phyloP scores from a whole-genome alignment of 2,797 vertebrate genomes.

The Enteromius treurensis region DNA sequence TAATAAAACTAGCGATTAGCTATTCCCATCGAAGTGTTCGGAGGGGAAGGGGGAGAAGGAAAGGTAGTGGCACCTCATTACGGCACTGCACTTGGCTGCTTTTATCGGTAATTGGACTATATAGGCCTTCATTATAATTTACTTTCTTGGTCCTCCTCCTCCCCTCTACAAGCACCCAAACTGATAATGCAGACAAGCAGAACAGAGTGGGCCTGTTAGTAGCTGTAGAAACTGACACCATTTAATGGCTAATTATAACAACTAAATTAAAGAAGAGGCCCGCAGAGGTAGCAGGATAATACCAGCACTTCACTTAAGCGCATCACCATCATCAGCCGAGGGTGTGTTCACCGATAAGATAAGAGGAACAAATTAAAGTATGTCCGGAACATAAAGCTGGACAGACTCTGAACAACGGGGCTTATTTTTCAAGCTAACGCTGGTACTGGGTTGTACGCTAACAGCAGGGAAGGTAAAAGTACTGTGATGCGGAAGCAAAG shows the following conservation, averaged over 20 bases:
- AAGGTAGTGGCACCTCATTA: slow-evolving; percentile 99
- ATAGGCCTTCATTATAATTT: slow-evolving; percentile 99
- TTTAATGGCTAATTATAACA: slow-evolving; percentile 99
- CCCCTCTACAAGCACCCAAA: slow-evolving; percentile 80
- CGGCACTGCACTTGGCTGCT: slow-evolving; percentile 94
- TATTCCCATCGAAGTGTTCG: slow-evolving; percentile 91
- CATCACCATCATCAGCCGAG: slow-evolving; percentile 81
- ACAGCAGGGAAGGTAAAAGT: slow-evolving; percentile 9
- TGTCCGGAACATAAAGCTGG: slow-evolving; percentile 13
- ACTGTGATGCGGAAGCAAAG: background rate
- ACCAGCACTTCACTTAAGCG: slow-evolving; percentile 91
- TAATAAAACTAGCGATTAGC: slow-evolving; percentile 89
- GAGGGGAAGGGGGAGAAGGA: slow-evolving; percentile 74
- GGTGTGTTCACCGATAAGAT: slow-evolving; percentile 83
- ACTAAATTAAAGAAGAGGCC: slow-evolving; percentile 98
- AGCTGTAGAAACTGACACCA: slow-evolving; percentile 97
- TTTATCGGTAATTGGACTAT: slow-evolving; percentile 99
- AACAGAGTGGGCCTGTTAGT: slow-evolving; percentile 98
- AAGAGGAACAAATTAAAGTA: slow-evolving; percentile 50
- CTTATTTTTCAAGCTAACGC: slow-evolving; percentile 42
- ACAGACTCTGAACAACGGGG: slow-evolving; percentile 12
- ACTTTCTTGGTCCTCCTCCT: slow-evolving; percentile 81
- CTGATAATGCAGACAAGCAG: slow-evolving; percentile 99
- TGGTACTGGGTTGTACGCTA: background rate
- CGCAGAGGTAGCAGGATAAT: slow-evolving; percentile 88